Percentiles rank a stretch among this genome's conserved stretches.
These are phyloP conservation scores for Gymnocephalus cernua DNA, from an alignment of 2,113 vertebrate species.

Conservation along the genomic window DNA sequence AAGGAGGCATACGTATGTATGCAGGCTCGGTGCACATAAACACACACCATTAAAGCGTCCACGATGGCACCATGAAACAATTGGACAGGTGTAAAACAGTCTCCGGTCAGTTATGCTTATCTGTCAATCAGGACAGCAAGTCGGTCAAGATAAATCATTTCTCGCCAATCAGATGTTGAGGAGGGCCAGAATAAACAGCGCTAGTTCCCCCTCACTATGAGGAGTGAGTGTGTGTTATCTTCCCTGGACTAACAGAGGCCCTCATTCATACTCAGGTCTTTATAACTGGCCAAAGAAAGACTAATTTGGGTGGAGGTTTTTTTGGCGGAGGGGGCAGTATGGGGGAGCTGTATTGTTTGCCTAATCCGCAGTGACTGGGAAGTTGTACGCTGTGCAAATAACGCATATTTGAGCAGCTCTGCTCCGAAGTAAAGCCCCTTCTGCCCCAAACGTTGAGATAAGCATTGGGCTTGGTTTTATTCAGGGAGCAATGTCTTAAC, in stretches of 20 bases:
- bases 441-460: slow-evolving; percentile 80
- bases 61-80: slow-evolving; percentile 8
- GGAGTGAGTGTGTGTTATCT: slow-evolving; percentile 79
- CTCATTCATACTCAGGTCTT: slow-evolving; percentile 82
- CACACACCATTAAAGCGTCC: slow-evolving; percentile 9
- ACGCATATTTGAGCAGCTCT: slow-evolving; percentile 82
- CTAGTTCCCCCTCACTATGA: slow-evolving; percentile 61
- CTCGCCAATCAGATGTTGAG: slow-evolving; percentile 53
- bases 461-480: slow-evolving; percentile 70
- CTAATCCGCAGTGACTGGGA: slow-evolving; percentile 85
- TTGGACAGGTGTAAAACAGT: slow-evolving; percentile 59
- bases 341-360: slow-evolving; percentile 81
- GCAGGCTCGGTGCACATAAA: not conserved
- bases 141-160: slow-evolving; percentile 54
- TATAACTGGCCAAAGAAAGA: slow-evolving; percentile 83
- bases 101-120: slow-evolving; percentile 34
- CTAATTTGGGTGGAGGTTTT: slow-evolving; percentile 83
- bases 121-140: slow-evolving; percentile 43
- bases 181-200: slow-evolving; percentile 46
- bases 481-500: slow-evolving; percentile 59
- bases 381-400: slow-evolving; percentile 85
- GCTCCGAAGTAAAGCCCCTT: slow-evolving; percentile 76
- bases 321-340: slow-evolving; percentile 67
- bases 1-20: not conserved
- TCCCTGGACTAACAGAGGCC: slow-evolving; percentile 76